Evolutionary conservation across 2,888 invertebrate species (phyloP).

Genomic region (Drosophila setosimentum): DNA sequence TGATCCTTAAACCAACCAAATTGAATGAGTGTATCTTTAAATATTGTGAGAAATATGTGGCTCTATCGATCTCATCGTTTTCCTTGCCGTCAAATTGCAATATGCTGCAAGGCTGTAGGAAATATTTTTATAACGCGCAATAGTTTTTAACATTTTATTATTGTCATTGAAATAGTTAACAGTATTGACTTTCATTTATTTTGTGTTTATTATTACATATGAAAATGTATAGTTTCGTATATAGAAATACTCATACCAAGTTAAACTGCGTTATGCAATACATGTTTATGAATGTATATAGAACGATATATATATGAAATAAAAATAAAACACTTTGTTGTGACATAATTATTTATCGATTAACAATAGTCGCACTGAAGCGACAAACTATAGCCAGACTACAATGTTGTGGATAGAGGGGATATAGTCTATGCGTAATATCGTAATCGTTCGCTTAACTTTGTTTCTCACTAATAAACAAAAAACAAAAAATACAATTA

Average conservation of each 20-base stretch:
- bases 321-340: conserved; percentile 14
- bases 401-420: background rate
- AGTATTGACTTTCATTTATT: conserved; percentile 63
- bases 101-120: background rate
- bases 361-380: conserved; percentile 30
- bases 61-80: background rate
- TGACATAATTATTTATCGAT: conserved; percentile 30
- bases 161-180: conserved; percentile 84
- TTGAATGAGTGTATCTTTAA: background rate
- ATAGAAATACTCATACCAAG: conserved; percentile 43
- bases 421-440: conserved; percentile 7
- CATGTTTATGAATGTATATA: conserved; percentile 26
- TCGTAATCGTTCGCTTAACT: background rate
- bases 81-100: background rate
- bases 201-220: conserved; percentile 47
- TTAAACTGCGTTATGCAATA: conserved; percentile 31
- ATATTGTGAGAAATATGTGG: too few relatives aligned
- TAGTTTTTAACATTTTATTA: conserved; percentile 79
- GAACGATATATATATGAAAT: conserved; percentile 12
- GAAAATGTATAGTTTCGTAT: conserved; percentile 41
- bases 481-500: conserved; percentile 16
- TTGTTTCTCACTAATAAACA: background rate
- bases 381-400: conserved; percentile 20
- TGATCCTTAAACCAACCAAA: background rate
- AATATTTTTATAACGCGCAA: conserved; percentile 1